Evolutionary conservation across 1,140 invertebrate species (phyloP).

Genomic region (Wasmannia auropunctata): DNA sequence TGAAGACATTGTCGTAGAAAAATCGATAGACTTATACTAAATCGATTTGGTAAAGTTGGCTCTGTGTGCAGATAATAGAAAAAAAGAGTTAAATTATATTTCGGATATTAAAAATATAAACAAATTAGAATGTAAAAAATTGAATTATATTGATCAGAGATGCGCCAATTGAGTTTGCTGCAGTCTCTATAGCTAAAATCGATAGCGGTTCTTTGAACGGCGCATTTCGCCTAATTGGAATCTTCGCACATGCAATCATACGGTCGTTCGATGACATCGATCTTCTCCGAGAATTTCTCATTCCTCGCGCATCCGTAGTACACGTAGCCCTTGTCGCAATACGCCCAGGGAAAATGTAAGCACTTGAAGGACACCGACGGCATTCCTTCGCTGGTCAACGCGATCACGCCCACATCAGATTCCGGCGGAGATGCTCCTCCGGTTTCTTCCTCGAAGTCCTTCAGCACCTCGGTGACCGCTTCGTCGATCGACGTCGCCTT

Average conservation of each 20-base stretch:
- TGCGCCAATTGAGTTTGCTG: neutral
- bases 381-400: conserved; percentile 55
- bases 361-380: conserved; percentile 62
- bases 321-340: conserved; percentile 63
- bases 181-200: neutral
- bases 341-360: conserved; percentile 72
- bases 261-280: conserved; percentile 62
- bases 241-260: conserved; percentile 68
- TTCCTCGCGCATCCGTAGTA: conserved; percentile 67
- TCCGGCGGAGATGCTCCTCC: neutral
- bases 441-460: conserved; percentile 52
- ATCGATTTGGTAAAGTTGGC: neutral
- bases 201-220: neutral
- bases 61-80: neutral
- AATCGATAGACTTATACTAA: neutral
- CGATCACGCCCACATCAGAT: conserved; percentile 59
- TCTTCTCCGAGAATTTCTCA: conserved; percentile 64
- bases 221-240: neutral
- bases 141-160: neutral
- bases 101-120: neutral
- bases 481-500: neutral
- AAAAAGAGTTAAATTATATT: neutral
- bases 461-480: conserved; percentile 48
- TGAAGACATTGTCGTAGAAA: neutral
- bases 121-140: neutral